Base-by-base conservation (phyloP, 2,888 invertebrate species). In the Caenorhabditis macrosperma region DNA sequence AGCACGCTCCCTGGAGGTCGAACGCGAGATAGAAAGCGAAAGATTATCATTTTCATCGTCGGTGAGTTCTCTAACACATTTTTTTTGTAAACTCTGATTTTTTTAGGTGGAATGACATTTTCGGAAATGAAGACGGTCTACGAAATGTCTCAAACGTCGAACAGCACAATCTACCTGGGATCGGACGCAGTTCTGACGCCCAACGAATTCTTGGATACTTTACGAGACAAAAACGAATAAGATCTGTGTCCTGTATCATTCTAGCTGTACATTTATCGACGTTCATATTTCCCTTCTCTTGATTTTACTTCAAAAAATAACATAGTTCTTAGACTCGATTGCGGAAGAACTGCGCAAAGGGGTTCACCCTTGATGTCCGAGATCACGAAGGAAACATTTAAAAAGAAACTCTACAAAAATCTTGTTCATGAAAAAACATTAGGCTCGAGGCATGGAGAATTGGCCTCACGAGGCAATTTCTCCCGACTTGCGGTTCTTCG, bases 81-180 rank as follows among this genome's bases (percentile, higher is more conserved):
- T 20, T 22, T 35, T 12, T 59, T 38, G 5, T 12, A 35, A 59
- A 57, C 15, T 54, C 48, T 9, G 4, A 28, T 6, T 35, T 41
- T 74, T 75, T 17, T 54, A 76, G 99, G 99, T 82, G 99, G 99
- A 87, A 93, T 95, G 35, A 94, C 95, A 86, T 97, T 95, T 93
- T 97, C 97, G 0, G 98, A 99, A 93, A 95, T 99, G 92, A 94
- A 98, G 82, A 95, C 95, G 92, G 98, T 96, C 20, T 99, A 99
- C 91, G 98, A 99, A 92, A 97, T 99, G 60, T 96, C 96, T 64
- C 95, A 95, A 26, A 28, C 17, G 22, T 33, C 35, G 10, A 71
- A 71, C 35, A 55, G 55, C 0, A 55, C 71, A 2, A 44, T 71
- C 9, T 24, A 55, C 7, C 24, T 71, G 5, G 74, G 74, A 20